These are phyloP conservation scores for Taenioides sp. DNA, from an alignment of 2,797 vertebrate species.

Conservation along the genomic window DNA sequence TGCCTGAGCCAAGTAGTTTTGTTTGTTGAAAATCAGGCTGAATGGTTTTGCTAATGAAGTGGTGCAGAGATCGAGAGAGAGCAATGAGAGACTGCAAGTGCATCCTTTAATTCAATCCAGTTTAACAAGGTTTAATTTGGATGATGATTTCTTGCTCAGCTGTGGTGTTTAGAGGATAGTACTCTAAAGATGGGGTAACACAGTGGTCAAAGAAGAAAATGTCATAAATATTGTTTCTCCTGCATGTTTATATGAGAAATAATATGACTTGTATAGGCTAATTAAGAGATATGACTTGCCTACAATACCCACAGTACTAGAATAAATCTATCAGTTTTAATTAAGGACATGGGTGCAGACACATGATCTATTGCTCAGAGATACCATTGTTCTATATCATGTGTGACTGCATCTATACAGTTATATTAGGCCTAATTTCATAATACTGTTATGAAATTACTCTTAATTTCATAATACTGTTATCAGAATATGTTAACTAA, in stretches of 20 bases:
- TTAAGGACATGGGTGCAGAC: neutral
- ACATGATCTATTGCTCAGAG: neutral
- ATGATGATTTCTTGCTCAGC: slow-evolving; percentile 15
- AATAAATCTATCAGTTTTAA: neutral
- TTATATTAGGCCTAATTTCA: too few relatives aligned
- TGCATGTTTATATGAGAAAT: neutral
- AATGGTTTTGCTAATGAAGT: slow-evolving; percentile 12
- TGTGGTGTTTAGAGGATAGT: neutral
- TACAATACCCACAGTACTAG: neutral
- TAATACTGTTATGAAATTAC: too few relatives aligned
- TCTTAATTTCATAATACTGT: too few relatives aligned
- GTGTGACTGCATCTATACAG: too few relatives aligned
- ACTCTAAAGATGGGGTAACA: neutral
- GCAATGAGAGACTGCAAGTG: slow-evolving; percentile 12
- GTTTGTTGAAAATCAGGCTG: slow-evolving; percentile 11
- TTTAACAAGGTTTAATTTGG: slow-evolving; percentile 35
- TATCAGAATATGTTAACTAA: too few relatives aligned
- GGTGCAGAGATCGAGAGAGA: slow-evolving; percentile 3
- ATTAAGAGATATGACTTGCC: too few relatives aligned
- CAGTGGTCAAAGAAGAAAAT: too few relatives aligned
- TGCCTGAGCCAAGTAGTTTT: neutral
- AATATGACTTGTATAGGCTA: neutral
- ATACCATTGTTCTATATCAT: too few relatives aligned
- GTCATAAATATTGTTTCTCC: neutral
- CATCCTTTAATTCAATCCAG: slow-evolving; percentile 32